Evolutionary conservation across 2,888 invertebrate genomes (phyloP).

Genomic region (Amblyjoppa fuscipennis): DNA sequence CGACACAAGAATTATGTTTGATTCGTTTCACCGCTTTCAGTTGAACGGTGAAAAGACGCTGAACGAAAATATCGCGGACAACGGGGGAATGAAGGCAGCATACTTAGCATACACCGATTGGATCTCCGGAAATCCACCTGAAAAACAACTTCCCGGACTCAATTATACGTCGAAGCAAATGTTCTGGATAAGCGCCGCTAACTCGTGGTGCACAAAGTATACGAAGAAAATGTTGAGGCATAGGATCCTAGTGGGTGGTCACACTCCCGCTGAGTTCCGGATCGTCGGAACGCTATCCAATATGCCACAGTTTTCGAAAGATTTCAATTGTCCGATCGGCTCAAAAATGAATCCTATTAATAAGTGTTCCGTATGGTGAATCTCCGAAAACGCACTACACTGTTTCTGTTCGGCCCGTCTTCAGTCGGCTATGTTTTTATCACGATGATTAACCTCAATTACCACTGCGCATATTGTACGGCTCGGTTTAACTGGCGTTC

Average conservation of each 20-base stretch:
- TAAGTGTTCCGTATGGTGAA: constrained; percentile 89
- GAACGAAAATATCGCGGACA: constrained; percentile 98
- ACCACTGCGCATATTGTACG: too few species aligned
- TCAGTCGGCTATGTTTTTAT: too few species aligned
- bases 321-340: constrained; percentile 88
- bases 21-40: constrained; percentile 85
- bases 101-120: constrained; percentile 89
- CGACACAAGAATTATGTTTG: not conserved
- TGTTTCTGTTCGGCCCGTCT: too few species aligned
- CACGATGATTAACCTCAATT: too few species aligned
- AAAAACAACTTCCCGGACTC: constrained; percentile 78
- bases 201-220: constrained; percentile 88
- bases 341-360: constrained; percentile 88
- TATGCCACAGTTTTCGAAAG: constrained; percentile 87
- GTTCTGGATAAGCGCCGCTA: constrained; percentile 88
- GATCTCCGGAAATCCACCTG: constrained; percentile 85
- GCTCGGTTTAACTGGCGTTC: not conserved
- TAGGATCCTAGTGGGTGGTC: constrained; percentile 89
- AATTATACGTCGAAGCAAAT: constrained; percentile 89
- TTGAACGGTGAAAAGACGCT: constrained; percentile 96
- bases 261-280: constrained; percentile 89
- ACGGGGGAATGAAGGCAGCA: constrained; percentile 96
- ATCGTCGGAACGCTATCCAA: constrained; percentile 89
- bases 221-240: constrained; percentile 90
- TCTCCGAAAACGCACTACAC: not conserved